Conservation (phyloP, 2,888 invertebrate genomes). For the Sesia apiformis region DNA sequence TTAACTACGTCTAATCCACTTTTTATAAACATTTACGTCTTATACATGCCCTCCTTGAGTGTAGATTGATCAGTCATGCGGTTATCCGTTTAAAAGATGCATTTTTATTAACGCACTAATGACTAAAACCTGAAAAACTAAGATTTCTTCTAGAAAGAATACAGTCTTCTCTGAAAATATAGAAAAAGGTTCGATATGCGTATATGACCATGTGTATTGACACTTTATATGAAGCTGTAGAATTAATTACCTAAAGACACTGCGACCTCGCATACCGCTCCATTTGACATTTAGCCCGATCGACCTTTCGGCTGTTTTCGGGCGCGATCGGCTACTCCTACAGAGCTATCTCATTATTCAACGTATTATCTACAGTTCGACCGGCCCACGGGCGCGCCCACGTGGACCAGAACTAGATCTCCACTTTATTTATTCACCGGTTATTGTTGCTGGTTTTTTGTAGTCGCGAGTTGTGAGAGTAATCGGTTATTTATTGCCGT, state of each 20-base stretch:
- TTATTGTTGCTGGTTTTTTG: conserved; percentile 23
- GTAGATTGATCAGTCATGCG: too few relatives aligned
- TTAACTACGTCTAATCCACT: too few relatives aligned
- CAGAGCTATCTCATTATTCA: conserved; percentile 14
- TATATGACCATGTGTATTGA: too few relatives aligned
- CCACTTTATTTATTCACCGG: conserved; percentile 32
- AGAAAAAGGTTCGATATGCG: too few relatives aligned
- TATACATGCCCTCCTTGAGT: too few relatives aligned
- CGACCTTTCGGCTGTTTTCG: conserved; percentile 60
- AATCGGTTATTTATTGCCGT: conserved; percentile 21
- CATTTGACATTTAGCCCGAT: conserved; percentile 61
- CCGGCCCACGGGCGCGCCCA: conserved; percentile 47
- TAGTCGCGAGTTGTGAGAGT: conserved; percentile 11
- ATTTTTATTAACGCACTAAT: too few relatives aligned
- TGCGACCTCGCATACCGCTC: conserved; percentile 38
- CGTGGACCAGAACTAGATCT: conserved; percentile 51
- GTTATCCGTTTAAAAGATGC: too few relatives aligned
- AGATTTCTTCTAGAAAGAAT: too few relatives aligned
- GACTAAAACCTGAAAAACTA: too few relatives aligned
- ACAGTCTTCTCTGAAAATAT: too few relatives aligned
- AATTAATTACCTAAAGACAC: conserved; percentile 20
- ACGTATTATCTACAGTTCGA: conserved; percentile 3
- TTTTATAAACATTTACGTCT: too few relatives aligned
- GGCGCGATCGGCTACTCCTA: conserved; percentile 51
- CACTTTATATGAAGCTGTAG: conserved; percentile 15